Evolutionary conservation across 2,113 vertebrate genomes (phyloP).

Genomic region (Pollachius pollachius): DNA sequence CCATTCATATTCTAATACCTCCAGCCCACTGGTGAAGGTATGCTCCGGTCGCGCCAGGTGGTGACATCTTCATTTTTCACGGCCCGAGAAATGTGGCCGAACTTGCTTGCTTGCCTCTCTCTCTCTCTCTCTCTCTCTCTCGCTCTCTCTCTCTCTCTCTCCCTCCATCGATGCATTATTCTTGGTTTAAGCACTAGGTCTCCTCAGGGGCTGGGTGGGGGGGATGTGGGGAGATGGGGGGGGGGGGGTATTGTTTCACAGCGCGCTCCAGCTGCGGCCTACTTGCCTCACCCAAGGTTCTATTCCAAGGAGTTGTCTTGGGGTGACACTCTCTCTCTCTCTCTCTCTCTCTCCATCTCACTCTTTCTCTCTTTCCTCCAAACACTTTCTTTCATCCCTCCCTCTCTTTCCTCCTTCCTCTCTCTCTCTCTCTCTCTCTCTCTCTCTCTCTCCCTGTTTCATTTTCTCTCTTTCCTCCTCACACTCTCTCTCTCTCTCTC

Average conservation of each 20-base stretch:
- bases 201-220: constrained; percentile 35
- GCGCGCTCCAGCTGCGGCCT: constrained; percentile 62
- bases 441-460: too few species aligned
- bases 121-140: not conserved
- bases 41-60: constrained; percentile 57
- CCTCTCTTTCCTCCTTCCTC: too few species aligned
- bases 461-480: too few species aligned
- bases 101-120: constrained; percentile 22
- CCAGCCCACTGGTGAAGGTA: constrained; percentile 45
- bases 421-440: too few species aligned
- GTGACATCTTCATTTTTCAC: constrained; percentile 74
- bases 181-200: constrained; percentile 63
- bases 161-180: constrained; percentile 66
- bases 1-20: constrained; percentile 43
- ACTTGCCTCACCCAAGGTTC: constrained; percentile 65
- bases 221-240: not conserved
- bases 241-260: constrained; percentile 68
- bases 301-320: constrained; percentile 69
- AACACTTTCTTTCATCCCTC: too few species aligned
- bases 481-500: too few species aligned
- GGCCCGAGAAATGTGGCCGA: constrained; percentile 35
- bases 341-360: not conserved
- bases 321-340: constrained; percentile 53
- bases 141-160: constrained; percentile 2
- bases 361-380: too few species aligned